Evolutionary conservation across 2,888 invertebrate genomes (phyloP).

Genomic region (Cheilosia pagana): DNA sequence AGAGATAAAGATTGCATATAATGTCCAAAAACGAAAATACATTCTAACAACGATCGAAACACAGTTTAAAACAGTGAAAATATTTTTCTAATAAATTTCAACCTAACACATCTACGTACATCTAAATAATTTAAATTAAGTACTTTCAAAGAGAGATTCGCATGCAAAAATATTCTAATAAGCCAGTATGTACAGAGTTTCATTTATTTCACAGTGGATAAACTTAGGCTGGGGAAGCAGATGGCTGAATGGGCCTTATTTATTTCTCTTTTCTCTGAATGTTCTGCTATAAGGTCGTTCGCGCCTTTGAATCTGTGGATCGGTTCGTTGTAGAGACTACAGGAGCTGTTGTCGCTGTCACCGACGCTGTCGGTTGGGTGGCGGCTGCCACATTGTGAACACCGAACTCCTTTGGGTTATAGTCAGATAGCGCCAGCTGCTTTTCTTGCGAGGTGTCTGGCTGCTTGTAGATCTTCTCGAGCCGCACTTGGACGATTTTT

Average conservation of each 20-base stretch:
- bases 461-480: conserved; percentile 81
- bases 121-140: conserved; percentile 54
- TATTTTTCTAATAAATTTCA: conserved; percentile 63
- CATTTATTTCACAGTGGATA: conserved; percentile 59
- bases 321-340: conserved; percentile 56
- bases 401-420: conserved; percentile 82
- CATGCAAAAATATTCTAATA: conserved; percentile 32
- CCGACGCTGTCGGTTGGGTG: background rate
- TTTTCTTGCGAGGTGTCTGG: conserved; percentile 81
- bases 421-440: conserved; percentile 81
- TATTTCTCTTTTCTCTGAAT: conserved; percentile 36
- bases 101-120: conserved; percentile 16
- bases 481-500: conserved; percentile 88
- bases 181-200: conserved; percentile 52
- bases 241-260: background rate
- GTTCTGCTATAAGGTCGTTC: conserved; percentile 58
- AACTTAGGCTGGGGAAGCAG: conserved; percentile 42
- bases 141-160: conserved; percentile 44
- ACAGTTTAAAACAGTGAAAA: conserved; percentile 53
- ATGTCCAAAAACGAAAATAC: conserved; percentile 28
- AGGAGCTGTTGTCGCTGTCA: conserved; percentile 29
- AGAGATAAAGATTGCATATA: conserved; percentile 11
- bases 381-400: conserved; percentile 5
- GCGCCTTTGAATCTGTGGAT: conserved; percentile 54
- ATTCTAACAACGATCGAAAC: conserved; percentile 50